phyloP scores from a whole-genome alignment of 2,797 vertebrate genomes.

The Leptodactylus fallax region DNA sequence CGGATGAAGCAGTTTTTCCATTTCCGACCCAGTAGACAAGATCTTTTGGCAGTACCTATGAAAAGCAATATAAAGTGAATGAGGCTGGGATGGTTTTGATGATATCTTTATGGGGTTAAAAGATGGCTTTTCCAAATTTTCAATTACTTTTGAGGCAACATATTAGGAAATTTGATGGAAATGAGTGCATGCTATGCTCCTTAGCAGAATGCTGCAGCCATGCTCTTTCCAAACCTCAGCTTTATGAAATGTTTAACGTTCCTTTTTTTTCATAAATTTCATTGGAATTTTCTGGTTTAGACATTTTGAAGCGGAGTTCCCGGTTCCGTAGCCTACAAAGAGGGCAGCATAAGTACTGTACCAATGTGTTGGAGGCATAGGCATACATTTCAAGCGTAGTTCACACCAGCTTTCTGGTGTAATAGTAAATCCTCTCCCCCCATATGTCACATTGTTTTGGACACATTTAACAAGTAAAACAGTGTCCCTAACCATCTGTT shows the following conservation, averaged over 20 bases:
- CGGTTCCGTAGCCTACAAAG: too few species aligned
- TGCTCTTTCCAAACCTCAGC: background rate
- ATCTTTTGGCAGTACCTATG: conserved; percentile 32
- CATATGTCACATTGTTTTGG: too few species aligned
- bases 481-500: too few species aligned
- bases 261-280: background rate
- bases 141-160: background rate
- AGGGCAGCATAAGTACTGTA: too few species aligned
- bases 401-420: too few species aligned
- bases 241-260: background rate
- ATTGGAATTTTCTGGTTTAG: too few species aligned
- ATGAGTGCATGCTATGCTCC: background rate
- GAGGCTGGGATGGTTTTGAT: background rate
- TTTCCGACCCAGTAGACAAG: conserved; percentile 42
- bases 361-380: too few species aligned
- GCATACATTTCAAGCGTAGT: too few species aligned
- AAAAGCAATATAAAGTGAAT: conserved; percentile 24
- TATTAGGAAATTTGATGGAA: background rate
- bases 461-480: too few species aligned
- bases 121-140: background rate
- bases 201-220: background rate
- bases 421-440: too few species aligned
- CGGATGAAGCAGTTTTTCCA: conserved; percentile 42
- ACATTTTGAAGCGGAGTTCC: too few species aligned
- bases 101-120: conserved; percentile 22